Conservation (phyloP, 2,113 vertebrate species). For the Hucho hucho region DNA sequence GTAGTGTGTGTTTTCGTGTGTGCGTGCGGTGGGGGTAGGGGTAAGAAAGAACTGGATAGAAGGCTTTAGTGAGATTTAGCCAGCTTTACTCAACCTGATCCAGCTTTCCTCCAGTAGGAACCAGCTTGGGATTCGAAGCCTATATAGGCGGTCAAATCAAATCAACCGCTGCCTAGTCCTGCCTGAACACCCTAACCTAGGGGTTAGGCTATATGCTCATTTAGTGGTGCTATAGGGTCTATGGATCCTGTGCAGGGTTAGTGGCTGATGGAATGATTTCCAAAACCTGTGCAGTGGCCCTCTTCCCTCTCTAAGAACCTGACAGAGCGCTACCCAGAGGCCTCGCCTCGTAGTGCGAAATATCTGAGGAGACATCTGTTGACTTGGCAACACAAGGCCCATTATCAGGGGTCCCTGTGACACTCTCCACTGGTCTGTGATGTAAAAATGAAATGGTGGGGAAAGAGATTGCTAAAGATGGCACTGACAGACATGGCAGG, state of each 20-base stretch:
- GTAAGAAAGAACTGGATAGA: no score
- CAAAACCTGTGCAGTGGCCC: background rate
- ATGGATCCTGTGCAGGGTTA: constrained; percentile 33
- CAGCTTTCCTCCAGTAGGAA: background rate
- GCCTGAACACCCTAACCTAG: background rate
- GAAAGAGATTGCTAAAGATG: background rate
- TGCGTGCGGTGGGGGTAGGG: background rate
- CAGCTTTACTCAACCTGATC: background rate
- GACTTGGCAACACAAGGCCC: constrained; percentile 36
- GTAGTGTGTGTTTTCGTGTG: background rate
- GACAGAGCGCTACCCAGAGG: constrained; percentile 20
- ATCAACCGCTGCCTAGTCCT: background rate
- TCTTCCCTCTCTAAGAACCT: constrained; percentile 17
- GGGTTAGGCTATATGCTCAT: background rate
- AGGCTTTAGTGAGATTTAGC: no score
- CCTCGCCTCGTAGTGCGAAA: constrained; percentile 15
- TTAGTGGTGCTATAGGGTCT: constrained; percentile 18
- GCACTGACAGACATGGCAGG: no score
- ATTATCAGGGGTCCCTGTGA: constrained; percentile 45
- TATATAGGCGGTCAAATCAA: background rate
- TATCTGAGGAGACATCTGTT: constrained; percentile 41
- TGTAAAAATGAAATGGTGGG: constrained; percentile 8
- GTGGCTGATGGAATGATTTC: constrained; percentile 6
- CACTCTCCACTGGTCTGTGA: constrained; percentile 43
- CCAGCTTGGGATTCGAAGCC: background rate